These are phyloP conservation scores for Amblyjoppa proteus DNA, from an alignment of 2,888 invertebrate genomes.

Conservation along the genomic window DNA sequence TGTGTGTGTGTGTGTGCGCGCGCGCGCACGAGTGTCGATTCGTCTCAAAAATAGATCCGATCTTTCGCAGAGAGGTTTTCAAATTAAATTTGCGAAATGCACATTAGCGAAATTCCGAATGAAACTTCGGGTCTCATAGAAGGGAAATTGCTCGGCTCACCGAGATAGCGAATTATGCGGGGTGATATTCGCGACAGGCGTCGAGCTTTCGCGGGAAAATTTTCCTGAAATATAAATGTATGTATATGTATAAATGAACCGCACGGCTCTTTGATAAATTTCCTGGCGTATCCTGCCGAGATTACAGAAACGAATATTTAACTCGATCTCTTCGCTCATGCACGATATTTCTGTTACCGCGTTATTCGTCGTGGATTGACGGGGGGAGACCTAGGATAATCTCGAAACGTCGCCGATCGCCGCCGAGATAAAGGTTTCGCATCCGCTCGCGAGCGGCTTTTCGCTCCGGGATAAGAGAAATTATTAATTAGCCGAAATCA, in stretches of 20 bases:
- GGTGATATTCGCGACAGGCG: neutral
- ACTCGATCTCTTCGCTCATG: neutral
- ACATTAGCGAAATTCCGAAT: slow-evolving; percentile 43
- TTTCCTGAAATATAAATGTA: neutral
- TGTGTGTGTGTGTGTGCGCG: slow-evolving; percentile 13
- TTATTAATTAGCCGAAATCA: slow-evolving; percentile 58
- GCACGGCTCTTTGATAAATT: neutral
- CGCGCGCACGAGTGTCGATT: neutral
- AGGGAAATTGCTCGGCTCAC: slow-evolving; percentile 28
- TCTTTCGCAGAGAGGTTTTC: neutral
- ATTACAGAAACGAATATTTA: neutral
- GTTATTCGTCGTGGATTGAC: neutral
- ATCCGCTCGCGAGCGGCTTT: neutral
- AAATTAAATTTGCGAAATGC: slow-evolving; percentile 53
- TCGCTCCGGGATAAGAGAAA: slow-evolving; percentile 17
- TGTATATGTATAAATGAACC: no score
- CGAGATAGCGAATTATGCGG: neutral
- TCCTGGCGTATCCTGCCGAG: neutral
- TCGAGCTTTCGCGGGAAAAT: neutral
- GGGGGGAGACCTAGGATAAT: neutral
- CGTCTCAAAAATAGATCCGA: slow-evolving; percentile 56
- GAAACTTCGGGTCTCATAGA: slow-evolving; percentile 44
- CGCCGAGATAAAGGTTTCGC: neutral
- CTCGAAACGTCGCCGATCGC: neutral
- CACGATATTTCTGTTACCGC: neutral